Base-by-base conservation (phyloP, 2,888 invertebrate species). In the Drosophila incognita region DNA sequence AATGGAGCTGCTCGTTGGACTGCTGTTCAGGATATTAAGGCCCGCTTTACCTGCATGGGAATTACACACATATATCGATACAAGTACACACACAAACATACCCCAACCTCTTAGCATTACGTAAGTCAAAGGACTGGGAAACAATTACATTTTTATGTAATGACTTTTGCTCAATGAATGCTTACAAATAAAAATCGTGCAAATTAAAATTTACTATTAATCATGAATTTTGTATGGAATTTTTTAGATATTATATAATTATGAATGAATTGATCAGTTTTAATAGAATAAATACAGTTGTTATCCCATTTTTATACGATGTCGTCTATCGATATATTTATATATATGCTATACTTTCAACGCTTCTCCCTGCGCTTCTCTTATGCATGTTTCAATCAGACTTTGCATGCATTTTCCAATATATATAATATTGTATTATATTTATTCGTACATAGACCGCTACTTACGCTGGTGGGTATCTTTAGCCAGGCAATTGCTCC, bases 381-480 rank as follows among this genome's bases (percentile, higher is more conserved):
- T 51, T 10, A 18, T 15, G 0, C 46, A 24, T 18, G 33, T 21
- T 33, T 52, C 15, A 52, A 33, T 21, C 13, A 21, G 15, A 33
- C n/a, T 42, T 35, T 29, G 53, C 58, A 49, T 52, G 65, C 66
- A 48, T 24, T n/a, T 52, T 7, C 2, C 15, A 31, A 29, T 11
- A n/a, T 51, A 24, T 42, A 46, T 51, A 11, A 35, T 36, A n/a
- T 18, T 42, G 27, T 7, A 27, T 18, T 11, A 18, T 58, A 40
- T 40, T 60, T n/a, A 46, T 8, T 15, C 4, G 24, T 15, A 15
- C 8, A 40, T 15, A 29, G 42, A 51, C n/a, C 42, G 61, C 35
- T 58, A 93, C 97, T 96, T 95, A 97, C 97, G 96, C 94, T 96
- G 96, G 93, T 96, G 95, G 92, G 96, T 96, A 72, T 97, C 96